Evolutionary conservation across 2,888 invertebrate genomes (phyloP), one percentile per base, ranked within the genome.

Genomic region (Elegia similella): DNA sequence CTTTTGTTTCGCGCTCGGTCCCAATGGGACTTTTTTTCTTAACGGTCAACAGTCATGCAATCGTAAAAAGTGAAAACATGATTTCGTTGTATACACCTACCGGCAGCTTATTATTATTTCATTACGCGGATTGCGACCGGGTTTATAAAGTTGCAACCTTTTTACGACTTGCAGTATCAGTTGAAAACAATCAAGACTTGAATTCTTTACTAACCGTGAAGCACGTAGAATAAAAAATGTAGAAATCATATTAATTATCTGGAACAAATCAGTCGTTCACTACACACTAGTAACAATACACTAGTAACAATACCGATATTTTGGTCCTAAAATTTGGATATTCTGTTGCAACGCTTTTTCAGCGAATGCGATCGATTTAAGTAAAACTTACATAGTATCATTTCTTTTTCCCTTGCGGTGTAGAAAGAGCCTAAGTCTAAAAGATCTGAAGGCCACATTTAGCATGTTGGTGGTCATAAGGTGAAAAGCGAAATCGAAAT

Each of bases 51-150:
- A 77, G 76, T 75, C 86, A 87, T 84, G 88, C 87, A 79, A 88
- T 72, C 75, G 72, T 75, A 73, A 85, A 84, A 86, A 88, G 86
- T 84, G 86, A 87, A 88, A 88, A 79, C 84, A 72, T 74, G 74
- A 74, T 85, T 85, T 85, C 77, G 76, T 75, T 78, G 75, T 62
- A 68, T 62, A 61, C 62, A 12, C 50, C 32, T 10, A 50, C 60
- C 56, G 62, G 56, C 61, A 48, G 63, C 62, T 52, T 53, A 66
- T 65, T 59, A 58, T 59, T 66, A 56, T 62, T 60, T 62, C 59
- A 60, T 61, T 68, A 67, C 64, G 59, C 57, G 50, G 47, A 59
- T 62, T 59, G 58, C 60, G 47, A 55, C 29, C 42, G 8, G 30
- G 42, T 38, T 62, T 68, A 67, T 70, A 67, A 16, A 59, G 60